Base-by-base conservation (phyloP, 2,888 invertebrate species). In the Carterocephalus palaemon region DNA sequence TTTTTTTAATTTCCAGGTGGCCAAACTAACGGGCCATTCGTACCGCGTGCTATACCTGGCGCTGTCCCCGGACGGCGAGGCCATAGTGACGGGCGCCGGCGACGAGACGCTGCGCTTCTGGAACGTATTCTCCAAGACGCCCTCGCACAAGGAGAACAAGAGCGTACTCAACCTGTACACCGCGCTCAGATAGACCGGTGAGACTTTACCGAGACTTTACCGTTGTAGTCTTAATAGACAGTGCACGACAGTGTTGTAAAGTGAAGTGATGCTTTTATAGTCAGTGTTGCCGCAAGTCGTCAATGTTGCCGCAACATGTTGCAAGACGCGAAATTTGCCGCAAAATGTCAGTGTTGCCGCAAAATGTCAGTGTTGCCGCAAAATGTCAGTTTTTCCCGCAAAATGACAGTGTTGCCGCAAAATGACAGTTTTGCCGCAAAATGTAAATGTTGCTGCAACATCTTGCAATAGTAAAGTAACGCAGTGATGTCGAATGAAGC, bases 41-140 rank as follows among this genome's bases (percentile, higher is more conserved):
- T 97, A 96, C 76, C 89, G 99, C 55, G 99, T 99, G 2, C 88
- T 99, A 0, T 99, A 99, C 78, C 83, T 99, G 60, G 98, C 99
- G 0, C 91, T 99, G 77, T 98, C 98, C 2, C 99, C 99, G 0
- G 98, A 98, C 75, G 99, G 99, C 19, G 98, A 99, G 75, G 97
- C 98, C 2, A 99, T 99, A 54, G 99, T 99, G 0, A 99, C 99
- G 0, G 99, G 99, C 15, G 99, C 99, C 1, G 99, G 99, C 0
- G 99, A 99, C 78, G 99, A 99, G 75, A 99, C 99, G 0, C 88
- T 99, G 3, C 89, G 99, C 4, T 99, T 99, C 79, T 99, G 98
- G 99, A 98, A 98, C 88, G 98, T 99, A 0, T 99, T 99, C 85
- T 97, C 96, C 67, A 99, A 99, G 88, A 96, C 97, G 8, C 91